A percentile compares a stretch with the other conserved stretches of the same genome.
Conservation (phyloP, 2,797 vertebrate genomes). For the Acanthopagrus latus region DNA sequence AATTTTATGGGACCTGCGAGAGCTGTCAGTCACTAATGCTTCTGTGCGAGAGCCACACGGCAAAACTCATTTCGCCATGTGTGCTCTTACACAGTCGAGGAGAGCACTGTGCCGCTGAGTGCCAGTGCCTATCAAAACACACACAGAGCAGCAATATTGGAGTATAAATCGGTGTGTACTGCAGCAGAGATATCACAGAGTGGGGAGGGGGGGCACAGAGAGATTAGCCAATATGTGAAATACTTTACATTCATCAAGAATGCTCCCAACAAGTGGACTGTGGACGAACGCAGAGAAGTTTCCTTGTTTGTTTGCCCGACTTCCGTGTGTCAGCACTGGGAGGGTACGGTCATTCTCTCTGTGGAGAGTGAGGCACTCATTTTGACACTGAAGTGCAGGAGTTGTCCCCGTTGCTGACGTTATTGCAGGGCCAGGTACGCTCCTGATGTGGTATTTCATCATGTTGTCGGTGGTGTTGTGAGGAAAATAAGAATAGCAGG, state of each 20-base stretch:
- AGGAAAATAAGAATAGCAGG: constrained; percentile 40
- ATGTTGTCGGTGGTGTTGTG: constrained; percentile 42
- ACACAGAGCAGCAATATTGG: constrained; percentile 34
- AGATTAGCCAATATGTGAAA: constrained; percentile 40
- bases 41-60: constrained; percentile 25
- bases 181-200: constrained; percentile 24
- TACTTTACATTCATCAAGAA: constrained; percentile 26
- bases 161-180: constrained; percentile 30
- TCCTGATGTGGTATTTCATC: constrained; percentile 53
- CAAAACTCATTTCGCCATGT: constrained; percentile 2
- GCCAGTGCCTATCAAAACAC: constrained; percentile 21
- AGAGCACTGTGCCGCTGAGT: background rate
- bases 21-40: constrained; percentile 27
- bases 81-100: constrained; percentile 14
- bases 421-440: constrained; percentile 31
- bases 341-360: background rate
- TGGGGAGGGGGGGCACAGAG: constrained; percentile 2
- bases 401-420: constrained; percentile 40
- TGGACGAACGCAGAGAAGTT: background rate
- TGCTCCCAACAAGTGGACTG: background rate
- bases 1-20: constrained; percentile 40
- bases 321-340: constrained; percentile 10
- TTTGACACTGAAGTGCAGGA: constrained; percentile 44
- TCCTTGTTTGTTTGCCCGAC: constrained; percentile 27
- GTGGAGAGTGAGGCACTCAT: constrained; percentile 20